Conservation (phyloP, 2,113 vertebrate genomes). For the Romanogobio albipinnatus region DNA sequence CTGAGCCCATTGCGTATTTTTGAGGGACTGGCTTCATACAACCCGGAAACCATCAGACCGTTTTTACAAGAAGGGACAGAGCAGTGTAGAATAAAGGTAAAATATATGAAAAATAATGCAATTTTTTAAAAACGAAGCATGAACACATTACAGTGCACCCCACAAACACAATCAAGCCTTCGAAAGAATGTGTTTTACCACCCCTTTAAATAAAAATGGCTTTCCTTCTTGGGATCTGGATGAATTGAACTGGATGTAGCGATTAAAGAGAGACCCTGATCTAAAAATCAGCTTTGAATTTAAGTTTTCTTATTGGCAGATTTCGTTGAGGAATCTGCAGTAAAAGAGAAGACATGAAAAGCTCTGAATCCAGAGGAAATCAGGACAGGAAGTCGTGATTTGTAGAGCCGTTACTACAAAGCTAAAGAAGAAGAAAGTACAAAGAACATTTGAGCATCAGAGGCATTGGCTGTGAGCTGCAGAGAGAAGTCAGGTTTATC, state of each 20-base stretch:
- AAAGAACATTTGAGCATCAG: slow-evolving; percentile 59
- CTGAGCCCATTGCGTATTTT: too few species aligned
- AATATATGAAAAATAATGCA: too few species aligned
- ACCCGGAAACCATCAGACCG: too few species aligned
- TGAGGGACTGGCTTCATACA: too few species aligned
- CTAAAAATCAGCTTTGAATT: slow-evolving; percentile 7
- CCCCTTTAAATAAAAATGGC: not conserved
- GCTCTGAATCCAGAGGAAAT: slow-evolving; percentile 24
- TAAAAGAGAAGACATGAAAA: slow-evolving; percentile 21
- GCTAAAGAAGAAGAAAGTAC: slow-evolving; percentile 50
- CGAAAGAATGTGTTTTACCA: too few species aligned
- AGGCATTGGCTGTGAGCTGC: slow-evolving; percentile 56
- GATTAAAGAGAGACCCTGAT: not conserved
- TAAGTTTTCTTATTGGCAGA: not conserved
- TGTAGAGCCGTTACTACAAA: slow-evolving; percentile 59
- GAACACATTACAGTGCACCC: too few species aligned
- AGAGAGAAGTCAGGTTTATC: slow-evolving; percentile 73
- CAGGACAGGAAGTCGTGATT: slow-evolving; percentile 58
- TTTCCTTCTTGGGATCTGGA: not conserved
- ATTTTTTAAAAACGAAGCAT: too few species aligned
- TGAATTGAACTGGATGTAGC: not conserved
- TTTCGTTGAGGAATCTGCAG: slow-evolving; percentile 30
- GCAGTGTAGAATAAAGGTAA: too few species aligned
- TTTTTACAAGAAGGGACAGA: too few species aligned
- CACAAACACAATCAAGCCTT: too few species aligned